Conservation (phyloP, 2,888 invertebrate genomes). For the Aporophyla nigra region DNA sequence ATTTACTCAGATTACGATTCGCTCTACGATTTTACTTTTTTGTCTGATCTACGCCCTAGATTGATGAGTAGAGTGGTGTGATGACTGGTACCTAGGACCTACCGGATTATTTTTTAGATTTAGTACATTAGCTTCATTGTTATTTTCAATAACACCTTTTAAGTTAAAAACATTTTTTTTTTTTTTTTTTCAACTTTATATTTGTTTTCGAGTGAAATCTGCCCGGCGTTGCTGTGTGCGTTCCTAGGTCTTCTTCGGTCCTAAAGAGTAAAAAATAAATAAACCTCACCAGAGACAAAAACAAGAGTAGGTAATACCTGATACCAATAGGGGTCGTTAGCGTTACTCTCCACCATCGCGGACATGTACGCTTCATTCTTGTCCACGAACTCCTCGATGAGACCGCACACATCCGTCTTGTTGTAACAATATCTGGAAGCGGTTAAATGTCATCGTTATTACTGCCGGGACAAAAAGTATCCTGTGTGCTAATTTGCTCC, state of each 20-base stretch:
- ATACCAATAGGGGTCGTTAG: conserved; percentile 92
- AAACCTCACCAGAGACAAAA: neutral
- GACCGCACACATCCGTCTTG: conserved; percentile 88
- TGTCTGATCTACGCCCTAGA: too few relatives aligned
- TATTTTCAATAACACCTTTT: too few relatives aligned
- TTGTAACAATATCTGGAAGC: conserved; percentile 87
- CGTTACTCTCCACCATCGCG: conserved; percentile 82
- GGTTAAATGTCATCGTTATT: neutral
- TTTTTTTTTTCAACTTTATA: neutral
- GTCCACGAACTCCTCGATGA: conserved; percentile 90
- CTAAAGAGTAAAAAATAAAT: neutral
- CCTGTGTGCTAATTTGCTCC: too few relatives aligned
- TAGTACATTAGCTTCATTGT: too few relatives aligned
- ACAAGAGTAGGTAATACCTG: conserved; percentile 85
- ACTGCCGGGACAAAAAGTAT: neutral
- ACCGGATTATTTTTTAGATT: too few relatives aligned
- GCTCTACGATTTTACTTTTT: too few relatives aligned
- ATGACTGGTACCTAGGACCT: too few relatives aligned
- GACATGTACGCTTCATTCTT: conserved; percentile 91
- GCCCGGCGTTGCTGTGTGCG: too few relatives aligned
- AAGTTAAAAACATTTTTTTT: too few relatives aligned
- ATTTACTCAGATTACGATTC: too few relatives aligned
- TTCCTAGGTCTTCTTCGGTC: too few relatives aligned
- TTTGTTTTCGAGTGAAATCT: neutral
- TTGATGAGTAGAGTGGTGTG: too few relatives aligned